phyloP scores from a whole-genome alignment of 1,140 invertebrate genomes.

The Asobara japonica region DNA sequence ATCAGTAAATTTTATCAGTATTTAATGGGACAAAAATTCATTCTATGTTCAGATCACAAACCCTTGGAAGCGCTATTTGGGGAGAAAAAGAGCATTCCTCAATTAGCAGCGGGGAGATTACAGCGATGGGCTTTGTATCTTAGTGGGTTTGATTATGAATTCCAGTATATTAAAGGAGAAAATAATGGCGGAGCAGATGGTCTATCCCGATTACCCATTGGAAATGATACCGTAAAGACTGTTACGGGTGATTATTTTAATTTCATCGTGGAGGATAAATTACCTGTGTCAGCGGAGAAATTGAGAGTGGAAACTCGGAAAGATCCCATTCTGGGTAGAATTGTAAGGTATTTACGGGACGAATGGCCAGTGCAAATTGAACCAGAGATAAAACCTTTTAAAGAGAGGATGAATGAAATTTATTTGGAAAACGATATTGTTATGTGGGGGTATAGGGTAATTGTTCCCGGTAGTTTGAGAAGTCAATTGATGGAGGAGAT shows the following conservation, averaged over 20 bases:
- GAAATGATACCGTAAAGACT: not conserved
- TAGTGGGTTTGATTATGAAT: conserved; percentile 42
- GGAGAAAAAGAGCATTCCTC: conserved; percentile 42
- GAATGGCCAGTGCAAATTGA: conserved; percentile 29
- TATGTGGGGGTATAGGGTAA: conserved; percentile 49
- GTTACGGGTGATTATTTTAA: conserved; percentile 32
- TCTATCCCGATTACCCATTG: conserved; percentile 46
- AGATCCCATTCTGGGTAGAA: conserved; percentile 5
- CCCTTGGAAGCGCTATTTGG: conserved; percentile 53
- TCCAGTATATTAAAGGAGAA: conserved; percentile 40
- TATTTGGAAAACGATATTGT: conserved; percentile 43
- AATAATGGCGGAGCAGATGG: conserved; percentile 42
- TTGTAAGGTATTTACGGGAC: conserved; percentile 21
- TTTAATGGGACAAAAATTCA: conserved; percentile 54
- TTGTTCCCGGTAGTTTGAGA: conserved; percentile 46
- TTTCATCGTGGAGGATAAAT: conserved; percentile 35
- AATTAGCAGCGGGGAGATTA: conserved; percentile 43
- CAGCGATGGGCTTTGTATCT: conserved; percentile 45
- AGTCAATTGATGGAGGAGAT: conserved; percentile 46
- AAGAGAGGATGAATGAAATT: conserved; percentile 30
- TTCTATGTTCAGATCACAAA: conserved; percentile 59
- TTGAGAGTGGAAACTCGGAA: conserved; percentile 28
- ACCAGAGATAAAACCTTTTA: conserved; percentile 24
- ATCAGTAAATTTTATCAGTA: conserved; percentile 54
- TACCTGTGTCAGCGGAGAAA: conserved; percentile 29